A percentile compares a stretch with the other conserved stretches of the same genome.
These are phyloP conservation scores for Callyntrura guangdongensis DNA, from an alignment of 2,888 invertebrate genomes.

Conservation along the genomic window DNA sequence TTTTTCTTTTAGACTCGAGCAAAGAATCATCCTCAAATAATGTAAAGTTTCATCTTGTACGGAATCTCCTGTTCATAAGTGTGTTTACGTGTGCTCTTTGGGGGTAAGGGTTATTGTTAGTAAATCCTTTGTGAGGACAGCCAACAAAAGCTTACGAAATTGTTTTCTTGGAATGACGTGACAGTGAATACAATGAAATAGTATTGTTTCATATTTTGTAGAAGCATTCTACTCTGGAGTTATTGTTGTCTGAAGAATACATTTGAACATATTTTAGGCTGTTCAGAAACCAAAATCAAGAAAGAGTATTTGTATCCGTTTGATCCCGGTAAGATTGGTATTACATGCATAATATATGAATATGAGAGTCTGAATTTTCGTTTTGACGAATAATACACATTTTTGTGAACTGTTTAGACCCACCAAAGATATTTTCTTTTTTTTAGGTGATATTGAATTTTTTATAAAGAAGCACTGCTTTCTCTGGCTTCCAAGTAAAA, in stretches of 20 bases:
- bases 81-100: constrained; percentile 33
- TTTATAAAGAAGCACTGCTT: constrained; percentile 69
- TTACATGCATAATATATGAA: background rate
- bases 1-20: constrained; percentile 3
- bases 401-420: too few relatives aligned
- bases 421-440: background rate
- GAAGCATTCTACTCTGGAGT: constrained; percentile 18
- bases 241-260: constrained; percentile 11
- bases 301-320: constrained; percentile 64
- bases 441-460: constrained; percentile 51
- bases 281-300: background rate
- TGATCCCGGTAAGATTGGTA: constrained; percentile 78
- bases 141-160: background rate
- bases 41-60: background rate
- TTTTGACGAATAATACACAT: background rate
- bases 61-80: constrained; percentile 24
- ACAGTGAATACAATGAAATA: background rate
- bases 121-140: background rate
- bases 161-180: background rate
- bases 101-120: constrained; percentile 23
- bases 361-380: background rate
- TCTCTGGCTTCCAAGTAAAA: constrained; percentile 38
- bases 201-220: background rate
- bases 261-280: constrained; percentile 25
- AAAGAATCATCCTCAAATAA: constrained; percentile 1